Conservation (phyloP, 1,140 invertebrate species). For the Manduca sexta region DNA sequence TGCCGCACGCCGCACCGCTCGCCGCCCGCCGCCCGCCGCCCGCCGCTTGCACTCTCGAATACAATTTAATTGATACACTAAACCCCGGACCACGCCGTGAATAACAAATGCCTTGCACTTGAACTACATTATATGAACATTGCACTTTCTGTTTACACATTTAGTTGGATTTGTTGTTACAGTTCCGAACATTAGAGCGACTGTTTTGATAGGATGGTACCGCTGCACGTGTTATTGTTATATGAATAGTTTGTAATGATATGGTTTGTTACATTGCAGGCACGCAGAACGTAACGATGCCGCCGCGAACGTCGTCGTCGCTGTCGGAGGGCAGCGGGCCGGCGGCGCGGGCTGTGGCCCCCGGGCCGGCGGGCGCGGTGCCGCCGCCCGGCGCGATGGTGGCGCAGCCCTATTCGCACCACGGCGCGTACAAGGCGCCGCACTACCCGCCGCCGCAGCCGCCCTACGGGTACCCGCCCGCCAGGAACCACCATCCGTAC, state of each 20-base stretch:
- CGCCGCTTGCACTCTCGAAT: constrained; percentile 52
- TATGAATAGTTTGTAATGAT: background rate
- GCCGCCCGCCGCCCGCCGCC: constrained; percentile 15
- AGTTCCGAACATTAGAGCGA: too few relatives aligned
- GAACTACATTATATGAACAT: too few relatives aligned
- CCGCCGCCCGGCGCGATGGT: constrained; percentile 58
- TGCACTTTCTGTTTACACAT: too few relatives aligned
- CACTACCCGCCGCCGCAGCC: constrained; percentile 55
- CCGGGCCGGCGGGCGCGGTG: constrained; percentile 73
- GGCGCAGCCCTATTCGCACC: constrained; percentile 75
- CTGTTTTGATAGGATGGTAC: too few relatives aligned
- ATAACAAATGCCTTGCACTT: too few relatives aligned
- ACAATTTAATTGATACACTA: constrained; percentile 37
- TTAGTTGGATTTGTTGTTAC: too few relatives aligned
- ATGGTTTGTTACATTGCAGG: constrained; percentile 72
- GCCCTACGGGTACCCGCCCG: constrained; percentile 58
- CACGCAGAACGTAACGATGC: constrained; percentile 93
- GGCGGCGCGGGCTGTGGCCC: constrained; percentile 80
- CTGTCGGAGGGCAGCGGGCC: constrained; percentile 87
- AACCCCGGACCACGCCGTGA: too few relatives aligned
- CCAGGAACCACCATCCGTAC: constrained; percentile 54
- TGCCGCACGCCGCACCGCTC: constrained; percentile 27
- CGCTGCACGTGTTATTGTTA: background rate
- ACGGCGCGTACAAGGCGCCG: constrained; percentile 58
- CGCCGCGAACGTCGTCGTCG: constrained; percentile 91